Evolutionary conservation across 2,888 invertebrate species (phyloP).

Genomic region (Cantharis nigra): DNA sequence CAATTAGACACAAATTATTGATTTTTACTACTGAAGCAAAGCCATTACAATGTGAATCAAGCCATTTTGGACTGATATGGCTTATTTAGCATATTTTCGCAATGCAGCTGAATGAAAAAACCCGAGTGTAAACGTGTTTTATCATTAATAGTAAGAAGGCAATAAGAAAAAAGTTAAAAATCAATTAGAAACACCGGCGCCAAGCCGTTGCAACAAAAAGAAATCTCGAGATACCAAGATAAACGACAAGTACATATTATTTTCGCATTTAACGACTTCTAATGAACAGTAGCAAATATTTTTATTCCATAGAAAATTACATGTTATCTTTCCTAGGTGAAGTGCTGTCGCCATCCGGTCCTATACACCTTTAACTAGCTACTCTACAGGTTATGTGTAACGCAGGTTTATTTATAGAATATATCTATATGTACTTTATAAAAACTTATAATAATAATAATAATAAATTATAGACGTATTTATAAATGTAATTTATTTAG

Average conservation of each 20-base stretch:
- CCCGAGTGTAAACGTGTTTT: not conserved
- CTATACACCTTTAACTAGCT: conserved; percentile 14
- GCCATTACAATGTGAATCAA: not conserved
- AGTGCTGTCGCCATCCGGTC: conserved; percentile 33
- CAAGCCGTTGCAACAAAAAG: conserved; percentile 29
- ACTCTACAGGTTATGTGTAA: conserved; percentile 27
- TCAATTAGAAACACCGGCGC: conserved; percentile 30
- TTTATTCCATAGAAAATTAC: conserved; percentile 32
- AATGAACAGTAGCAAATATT: conserved; percentile 30
- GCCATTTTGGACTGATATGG: not conserved
- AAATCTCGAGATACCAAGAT: conserved; percentile 25
- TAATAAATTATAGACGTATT: conserved; percentile 12
- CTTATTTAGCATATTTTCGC: not conserved
- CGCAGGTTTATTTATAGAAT: conserved; percentile 31
- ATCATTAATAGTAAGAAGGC: not conserved
- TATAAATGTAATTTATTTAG: conserved; percentile 22
- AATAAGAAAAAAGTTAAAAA: conserved; percentile 19
- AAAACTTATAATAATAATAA: conserved; percentile 10
- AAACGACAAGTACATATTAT: conserved; percentile 32
- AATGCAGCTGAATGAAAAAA: not conserved
- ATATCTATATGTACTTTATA: conserved; percentile 16
- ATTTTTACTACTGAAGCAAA: not conserved
- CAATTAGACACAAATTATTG: conserved; percentile 4
- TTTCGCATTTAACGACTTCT: conserved; percentile 28
- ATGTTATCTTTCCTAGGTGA: conserved; percentile 28